Evolutionary conservation across 2,113 vertebrate genomes (phyloP).

Genomic region (Mellivora capensis): DNA sequence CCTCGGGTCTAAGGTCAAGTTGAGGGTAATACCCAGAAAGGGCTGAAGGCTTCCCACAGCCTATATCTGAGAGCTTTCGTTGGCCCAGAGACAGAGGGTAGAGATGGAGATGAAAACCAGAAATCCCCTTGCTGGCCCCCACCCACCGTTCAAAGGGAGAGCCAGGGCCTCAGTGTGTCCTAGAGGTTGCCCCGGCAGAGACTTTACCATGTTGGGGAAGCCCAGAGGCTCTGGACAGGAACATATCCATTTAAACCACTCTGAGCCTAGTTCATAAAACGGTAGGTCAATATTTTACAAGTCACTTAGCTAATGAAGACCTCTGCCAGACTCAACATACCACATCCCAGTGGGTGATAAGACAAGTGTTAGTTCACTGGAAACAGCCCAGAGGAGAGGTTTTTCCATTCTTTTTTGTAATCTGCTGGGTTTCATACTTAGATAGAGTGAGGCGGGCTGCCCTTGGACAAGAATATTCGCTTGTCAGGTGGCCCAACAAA

Average conservation of each 20-base stretch:
- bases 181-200: not conserved
- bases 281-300: constrained; percentile 18
- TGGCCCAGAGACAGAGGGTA: not conserved
- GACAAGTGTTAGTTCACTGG: constrained; percentile 30
- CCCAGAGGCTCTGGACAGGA: not conserved
- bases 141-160: not conserved
- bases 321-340: constrained; percentile 48
- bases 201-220: not conserved
- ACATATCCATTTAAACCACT: not conserved
- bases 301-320: not conserved
- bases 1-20: not conserved
- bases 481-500: not conserved
- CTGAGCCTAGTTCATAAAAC: constrained; percentile 28
- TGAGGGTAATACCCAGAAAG: not conserved
- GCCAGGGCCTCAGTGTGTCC: not conserved
- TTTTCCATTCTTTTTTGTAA: not conserved
- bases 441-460: not conserved
- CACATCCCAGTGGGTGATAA: not conserved
- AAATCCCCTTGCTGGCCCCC: not conserved
- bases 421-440: constrained; percentile 33
- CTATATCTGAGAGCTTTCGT: not conserved
- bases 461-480: constrained; percentile 11
- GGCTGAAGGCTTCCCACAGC: not conserved
- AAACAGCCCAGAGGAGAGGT: constrained; percentile 15
- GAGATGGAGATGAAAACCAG: not conserved